Conservation (phyloP, 1,140 invertebrate genomes). For the Meloidogyne exigua region DNA sequence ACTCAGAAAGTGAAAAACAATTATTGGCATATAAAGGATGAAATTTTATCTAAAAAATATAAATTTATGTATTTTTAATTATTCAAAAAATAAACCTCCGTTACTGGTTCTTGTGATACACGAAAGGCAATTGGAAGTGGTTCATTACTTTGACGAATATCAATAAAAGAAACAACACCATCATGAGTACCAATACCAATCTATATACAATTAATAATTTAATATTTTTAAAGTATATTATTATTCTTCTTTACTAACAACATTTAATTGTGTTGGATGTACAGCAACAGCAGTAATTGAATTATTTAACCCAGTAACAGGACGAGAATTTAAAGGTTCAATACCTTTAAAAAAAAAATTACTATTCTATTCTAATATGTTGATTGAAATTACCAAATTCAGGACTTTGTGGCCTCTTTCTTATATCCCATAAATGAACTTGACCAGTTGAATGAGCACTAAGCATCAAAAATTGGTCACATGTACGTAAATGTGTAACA, state of each 20-base stretch:
- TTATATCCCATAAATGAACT: conserved; percentile 29
- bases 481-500: conserved; percentile 17
- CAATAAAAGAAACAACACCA: conserved; percentile 33
- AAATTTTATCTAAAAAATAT: conserved; percentile 27
- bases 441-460: conserved; percentile 29
- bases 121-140: conserved; percentile 26
- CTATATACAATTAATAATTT: conserved; percentile 8
- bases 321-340: conserved; percentile 15
- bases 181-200: conserved; percentile 28
- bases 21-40: conserved; percentile 37
- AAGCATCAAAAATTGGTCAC: conserved; percentile 12
- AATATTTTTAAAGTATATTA: conserved; percentile 5
- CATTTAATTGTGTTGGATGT: conserved; percentile 32
- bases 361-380: background rate
- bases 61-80: background rate
- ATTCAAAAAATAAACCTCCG: background rate
- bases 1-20: conserved; percentile 34
- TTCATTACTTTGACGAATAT: conserved; percentile 34
- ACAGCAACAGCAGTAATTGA: conserved; percentile 27
- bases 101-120: conserved; percentile 31
- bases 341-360: background rate
- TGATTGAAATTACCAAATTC: background rate
- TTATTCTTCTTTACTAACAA: conserved; percentile 21
- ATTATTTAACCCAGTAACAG: conserved; percentile 27
- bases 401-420: conserved; percentile 12